Percentiles rank a stretch among this genome's conserved stretches.
These are phyloP conservation scores for Heterodera carotae DNA, from an alignment of 1,140 invertebrate species.

Conservation along the genomic window DNA sequence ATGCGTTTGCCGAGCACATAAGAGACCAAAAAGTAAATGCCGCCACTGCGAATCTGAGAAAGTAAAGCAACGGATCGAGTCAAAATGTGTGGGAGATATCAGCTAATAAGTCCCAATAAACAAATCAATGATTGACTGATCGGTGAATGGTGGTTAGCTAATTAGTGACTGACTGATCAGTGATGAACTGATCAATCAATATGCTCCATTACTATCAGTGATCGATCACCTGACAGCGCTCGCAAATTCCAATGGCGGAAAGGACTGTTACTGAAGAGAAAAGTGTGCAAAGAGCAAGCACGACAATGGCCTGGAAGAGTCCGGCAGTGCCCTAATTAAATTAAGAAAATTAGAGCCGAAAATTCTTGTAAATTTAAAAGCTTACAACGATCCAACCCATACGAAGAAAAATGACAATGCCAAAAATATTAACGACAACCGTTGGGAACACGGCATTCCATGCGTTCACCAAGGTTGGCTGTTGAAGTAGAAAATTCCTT, in stretches of 20 bases:
- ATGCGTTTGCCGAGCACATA: constrained; percentile 88
- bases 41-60: constrained; percentile 75
- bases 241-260: constrained; percentile 91
- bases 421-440: constrained; percentile 92
- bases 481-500: constrained; percentile 83
- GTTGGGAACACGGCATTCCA: constrained; percentile 96
- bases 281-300: constrained; percentile 83
- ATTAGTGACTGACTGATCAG: not conserved
- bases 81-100: too few species aligned
- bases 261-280: constrained; percentile 85
- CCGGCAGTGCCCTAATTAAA: constrained; percentile 78
- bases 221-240: constrained; percentile 82
- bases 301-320: constrained; percentile 80
- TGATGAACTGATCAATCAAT: not conserved
- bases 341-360: constrained; percentile 3
- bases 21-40: constrained; percentile 89
- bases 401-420: constrained; percentile 90
- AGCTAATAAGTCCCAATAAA: too few species aligned
- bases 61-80: too few species aligned
- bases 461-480: constrained; percentile 90
- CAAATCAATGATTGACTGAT: too few species aligned
- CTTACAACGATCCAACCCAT: constrained; percentile 91
- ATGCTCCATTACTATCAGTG: not conserved
- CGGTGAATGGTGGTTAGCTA: not conserved
- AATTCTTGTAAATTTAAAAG: constrained; percentile 37